Conservation (phyloP, 2,888 invertebrate species). For the Drosophila lutescens region DNA sequence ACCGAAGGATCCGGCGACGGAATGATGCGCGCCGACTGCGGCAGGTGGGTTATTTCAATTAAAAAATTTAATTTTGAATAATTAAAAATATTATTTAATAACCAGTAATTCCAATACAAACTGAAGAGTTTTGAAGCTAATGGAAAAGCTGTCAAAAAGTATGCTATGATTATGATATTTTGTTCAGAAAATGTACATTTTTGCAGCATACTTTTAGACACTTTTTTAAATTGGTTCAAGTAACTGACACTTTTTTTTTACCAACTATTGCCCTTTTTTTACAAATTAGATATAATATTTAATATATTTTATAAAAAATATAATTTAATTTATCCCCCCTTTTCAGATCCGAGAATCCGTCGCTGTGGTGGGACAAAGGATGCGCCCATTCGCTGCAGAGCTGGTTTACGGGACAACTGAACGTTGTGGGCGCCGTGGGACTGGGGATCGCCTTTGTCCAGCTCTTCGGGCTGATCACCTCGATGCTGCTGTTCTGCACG, state of each 20-base stretch:
- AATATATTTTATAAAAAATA: too few species aligned
- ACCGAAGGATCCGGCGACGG: constrained; percentile 85
- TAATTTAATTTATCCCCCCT: background rate
- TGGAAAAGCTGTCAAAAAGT: too few species aligned
- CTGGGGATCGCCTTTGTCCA: constrained; percentile 91
- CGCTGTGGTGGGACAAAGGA: constrained; percentile 88
- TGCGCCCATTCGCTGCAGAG: constrained; percentile 90
- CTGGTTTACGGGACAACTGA: constrained; percentile 91
- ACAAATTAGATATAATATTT: too few species aligned
- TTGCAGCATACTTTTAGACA: too few species aligned
- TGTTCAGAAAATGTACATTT: too few species aligned
- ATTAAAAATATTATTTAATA: too few species aligned
- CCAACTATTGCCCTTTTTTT: too few species aligned
- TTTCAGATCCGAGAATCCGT: constrained; percentile 84
- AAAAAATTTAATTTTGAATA: too few species aligned
- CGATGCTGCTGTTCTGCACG: constrained; percentile 91
- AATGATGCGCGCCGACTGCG: constrained; percentile 82
- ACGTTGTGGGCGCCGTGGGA: constrained; percentile 91
- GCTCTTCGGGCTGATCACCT: constrained; percentile 91
- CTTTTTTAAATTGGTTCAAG: too few species aligned
- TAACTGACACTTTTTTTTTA: background rate
- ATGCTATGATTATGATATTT: too few species aligned
- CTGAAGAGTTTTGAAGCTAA: too few species aligned
- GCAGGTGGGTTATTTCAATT: constrained; percentile 65
- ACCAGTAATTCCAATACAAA: too few species aligned